Base-by-base conservation (phyloP, 2,888 invertebrate species). In the Cephus spinipes region DNA sequence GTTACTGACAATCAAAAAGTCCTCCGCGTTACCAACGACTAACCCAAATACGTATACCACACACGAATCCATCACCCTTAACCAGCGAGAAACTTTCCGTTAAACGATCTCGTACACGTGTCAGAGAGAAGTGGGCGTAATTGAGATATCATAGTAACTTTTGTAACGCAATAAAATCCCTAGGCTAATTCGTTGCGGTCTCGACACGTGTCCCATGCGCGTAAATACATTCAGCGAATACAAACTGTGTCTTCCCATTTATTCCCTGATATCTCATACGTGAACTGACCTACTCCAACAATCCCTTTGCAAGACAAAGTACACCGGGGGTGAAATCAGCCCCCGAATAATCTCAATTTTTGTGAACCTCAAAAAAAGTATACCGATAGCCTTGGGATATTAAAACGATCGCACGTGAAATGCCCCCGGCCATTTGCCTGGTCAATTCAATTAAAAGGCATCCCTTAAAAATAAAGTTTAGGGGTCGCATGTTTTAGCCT, bases 61-160 rank as follows among this genome's bases (percentile, higher is more conserved):
- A 55, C 55, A 23, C 9, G 55, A 55, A 55, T 55, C 9, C 23
- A 9, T 15, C 55, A 55, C 55, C 23, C 40, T 40, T 9, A 40
- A 40, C 40, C 40, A 0, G 9, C 55, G 55, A 55, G 55, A 23
- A 55, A 55, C 9, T 55, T 55, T 55, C 23, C 55, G 55, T 55
- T 55, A 55, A 55, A 23, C 55, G 55, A 55, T 55, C 55, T 55
- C 15, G 55, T 23, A 55, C 55, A 55, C 55, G 55, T 55, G 55
- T 55, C 55, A 9, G 9, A 30, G 74, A 32, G 81, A 83, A 81
- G 81, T 76, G 82, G 76, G 35, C 74, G 79, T 90, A 90, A 91
- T 90, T 89, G 90, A 90, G 89, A 90, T 89, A 89, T 90, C 89
- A 90, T 89, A 83, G 85, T 82, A 80, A 75, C 79, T 85, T 85